Percentiles rank a stretch among this genome's conserved stretches.
Evolutionary conservation across 2,888 invertebrate genomes (phyloP).

Genomic region (Thera obeliscata): DNA sequence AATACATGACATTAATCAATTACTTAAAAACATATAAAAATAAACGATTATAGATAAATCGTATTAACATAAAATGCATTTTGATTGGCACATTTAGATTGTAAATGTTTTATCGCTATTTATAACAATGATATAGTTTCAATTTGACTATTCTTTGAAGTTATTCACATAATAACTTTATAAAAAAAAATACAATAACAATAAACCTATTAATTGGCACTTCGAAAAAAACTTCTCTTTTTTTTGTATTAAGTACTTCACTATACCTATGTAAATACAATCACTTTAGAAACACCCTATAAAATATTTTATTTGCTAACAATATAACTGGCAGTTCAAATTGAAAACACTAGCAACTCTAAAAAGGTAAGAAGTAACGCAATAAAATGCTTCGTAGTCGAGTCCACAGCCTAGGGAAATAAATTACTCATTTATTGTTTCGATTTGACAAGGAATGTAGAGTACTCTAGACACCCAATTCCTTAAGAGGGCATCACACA

Average conservation of each 20-base stretch:
- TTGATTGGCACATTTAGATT: background rate
- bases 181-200: background rate
- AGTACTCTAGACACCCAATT: no score
- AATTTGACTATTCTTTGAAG: background rate
- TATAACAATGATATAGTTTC: background rate
- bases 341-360: conserved; percentile 1
- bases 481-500: no score
- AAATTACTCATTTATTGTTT: background rate
- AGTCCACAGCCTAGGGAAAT: background rate
- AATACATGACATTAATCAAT: background rate
- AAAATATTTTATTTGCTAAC: background rate
- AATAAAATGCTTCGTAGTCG: background rate
- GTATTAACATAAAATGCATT: background rate
- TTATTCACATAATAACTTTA: background rate
- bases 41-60: background rate
- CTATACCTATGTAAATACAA: background rate
- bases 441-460: background rate
- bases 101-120: background rate
- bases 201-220: background rate
- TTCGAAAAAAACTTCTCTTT: background rate
- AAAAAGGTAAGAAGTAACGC: background rate
- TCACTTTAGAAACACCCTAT: background rate
- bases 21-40: background rate
- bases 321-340: background rate
- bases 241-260: background rate